Evolutionary conservation across 2,888 invertebrate genomes (phyloP).

Genomic region (Adelognathus sp.): DNA sequence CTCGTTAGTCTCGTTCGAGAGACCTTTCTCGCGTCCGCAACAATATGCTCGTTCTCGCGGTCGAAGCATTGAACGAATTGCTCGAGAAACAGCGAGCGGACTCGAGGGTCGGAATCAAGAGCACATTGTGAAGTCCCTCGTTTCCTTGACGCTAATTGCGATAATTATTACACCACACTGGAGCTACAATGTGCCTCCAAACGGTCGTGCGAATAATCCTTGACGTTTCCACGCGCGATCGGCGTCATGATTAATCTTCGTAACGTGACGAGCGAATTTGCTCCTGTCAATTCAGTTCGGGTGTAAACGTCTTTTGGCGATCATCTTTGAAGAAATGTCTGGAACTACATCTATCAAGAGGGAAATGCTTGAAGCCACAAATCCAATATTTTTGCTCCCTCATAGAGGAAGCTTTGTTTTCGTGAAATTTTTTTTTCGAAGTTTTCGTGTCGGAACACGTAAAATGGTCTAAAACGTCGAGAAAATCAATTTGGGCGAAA

Average conservation of each 20-base stretch:
- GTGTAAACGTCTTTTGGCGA: no score
- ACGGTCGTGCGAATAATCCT: slow-evolving; percentile 6
- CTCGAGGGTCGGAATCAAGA: background rate
- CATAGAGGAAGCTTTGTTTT: no score
- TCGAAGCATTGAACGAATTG: slow-evolving; percentile 16
- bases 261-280: background rate
- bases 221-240: slow-evolving; percentile 16
- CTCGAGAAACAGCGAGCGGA: background rate
- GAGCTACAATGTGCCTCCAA: background rate
- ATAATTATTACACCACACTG: slow-evolving; percentile 24
- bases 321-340: no score
- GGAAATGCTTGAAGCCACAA: no score
- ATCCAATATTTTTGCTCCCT: no score
- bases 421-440: no score
- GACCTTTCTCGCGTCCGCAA: slow-evolving; percentile 10
- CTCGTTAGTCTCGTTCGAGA: slow-evolving; percentile 38
- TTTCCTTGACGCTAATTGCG: slow-evolving; percentile 14
- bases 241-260: background rate
- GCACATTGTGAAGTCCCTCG: background rate
- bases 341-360: no score
- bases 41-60: slow-evolving; percentile 29
- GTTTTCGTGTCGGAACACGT: no score
- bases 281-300: no score
- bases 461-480: no score
- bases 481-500: no score